phyloP scores from a whole-genome alignment of 2,113 vertebrate species.

The Bubalus kerabau region DNA sequence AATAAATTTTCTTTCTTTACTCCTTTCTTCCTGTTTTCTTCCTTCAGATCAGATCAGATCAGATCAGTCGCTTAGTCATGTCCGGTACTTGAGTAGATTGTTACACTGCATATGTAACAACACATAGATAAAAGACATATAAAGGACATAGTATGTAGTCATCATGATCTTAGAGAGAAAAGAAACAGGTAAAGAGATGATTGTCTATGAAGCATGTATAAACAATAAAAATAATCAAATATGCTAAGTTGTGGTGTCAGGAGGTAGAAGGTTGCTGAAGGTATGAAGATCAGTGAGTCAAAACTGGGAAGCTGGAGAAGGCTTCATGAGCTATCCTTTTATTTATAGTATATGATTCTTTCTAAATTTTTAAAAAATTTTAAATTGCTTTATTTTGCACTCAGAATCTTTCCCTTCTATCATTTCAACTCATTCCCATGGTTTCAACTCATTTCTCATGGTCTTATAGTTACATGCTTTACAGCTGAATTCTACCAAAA shows the following conservation, averaged over 20 bases:
- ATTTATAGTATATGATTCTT: background rate
- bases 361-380: background rate
- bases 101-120: background rate
- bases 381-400: background rate
- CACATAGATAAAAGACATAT: background rate
- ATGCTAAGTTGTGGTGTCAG: rapidly evolving
- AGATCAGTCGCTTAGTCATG: too few relatives aligned
- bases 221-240: background rate
- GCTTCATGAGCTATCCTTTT: background rate
- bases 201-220: background rate
- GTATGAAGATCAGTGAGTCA: background rate
- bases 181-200: background rate
- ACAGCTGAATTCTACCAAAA: background rate
- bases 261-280: background rate
- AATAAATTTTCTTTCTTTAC: background rate
- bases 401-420: background rate
- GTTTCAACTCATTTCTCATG: background rate
- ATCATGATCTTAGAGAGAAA: background rate
- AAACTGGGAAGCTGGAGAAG: background rate
- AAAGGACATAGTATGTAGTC: background rate
- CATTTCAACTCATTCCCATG: background rate
- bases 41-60: background rate
- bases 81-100: background rate
- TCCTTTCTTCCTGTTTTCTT: background rate
- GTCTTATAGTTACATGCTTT: background rate